Percentiles rank a stretch among this genome's conserved stretches.
Conservation (phyloP, 2,113 vertebrate genomes). For the Emydocephalus ijimae region DNA sequence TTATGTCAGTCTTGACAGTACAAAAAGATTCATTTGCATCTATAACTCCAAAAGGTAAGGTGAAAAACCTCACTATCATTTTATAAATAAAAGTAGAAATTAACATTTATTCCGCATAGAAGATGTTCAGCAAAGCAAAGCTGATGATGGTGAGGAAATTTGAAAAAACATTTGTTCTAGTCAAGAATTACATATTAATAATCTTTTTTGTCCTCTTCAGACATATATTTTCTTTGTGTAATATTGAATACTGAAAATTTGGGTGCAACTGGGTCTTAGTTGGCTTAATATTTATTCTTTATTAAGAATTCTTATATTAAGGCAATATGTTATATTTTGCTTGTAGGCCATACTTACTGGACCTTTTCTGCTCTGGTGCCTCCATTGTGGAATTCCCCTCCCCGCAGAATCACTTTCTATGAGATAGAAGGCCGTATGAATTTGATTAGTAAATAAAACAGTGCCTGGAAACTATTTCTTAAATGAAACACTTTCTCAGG, state of each 20-base stretch:
- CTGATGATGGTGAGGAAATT: not conserved
- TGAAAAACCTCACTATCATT: not conserved
- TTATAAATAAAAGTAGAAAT: not conserved
- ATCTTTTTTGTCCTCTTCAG: not conserved
- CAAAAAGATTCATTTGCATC: not conserved
- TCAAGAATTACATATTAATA: not conserved
- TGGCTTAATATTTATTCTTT: not conserved
- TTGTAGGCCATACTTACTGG: not conserved
- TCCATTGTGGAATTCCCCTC: too few relatives aligned
- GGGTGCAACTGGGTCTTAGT: not conserved
- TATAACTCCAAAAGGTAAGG: not conserved
- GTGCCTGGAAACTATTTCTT: not conserved
- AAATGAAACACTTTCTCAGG: not conserved
- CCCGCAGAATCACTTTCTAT: not conserved
- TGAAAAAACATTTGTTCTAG: not conserved
- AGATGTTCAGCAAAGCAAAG: not conserved
- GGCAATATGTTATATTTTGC: not conserved
- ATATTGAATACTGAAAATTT: not conserved
- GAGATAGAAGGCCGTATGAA: not conserved
- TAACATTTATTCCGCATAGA: not conserved
- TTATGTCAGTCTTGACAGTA: not conserved
- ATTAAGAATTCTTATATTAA: not conserved
- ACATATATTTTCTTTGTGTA: not conserved
- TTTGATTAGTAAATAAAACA: not conserved
- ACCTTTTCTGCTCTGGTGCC: not conserved